Evolutionary conservation across 2,113 vertebrate species (phyloP).

Genomic region (Ellobius talpinus): DNA sequence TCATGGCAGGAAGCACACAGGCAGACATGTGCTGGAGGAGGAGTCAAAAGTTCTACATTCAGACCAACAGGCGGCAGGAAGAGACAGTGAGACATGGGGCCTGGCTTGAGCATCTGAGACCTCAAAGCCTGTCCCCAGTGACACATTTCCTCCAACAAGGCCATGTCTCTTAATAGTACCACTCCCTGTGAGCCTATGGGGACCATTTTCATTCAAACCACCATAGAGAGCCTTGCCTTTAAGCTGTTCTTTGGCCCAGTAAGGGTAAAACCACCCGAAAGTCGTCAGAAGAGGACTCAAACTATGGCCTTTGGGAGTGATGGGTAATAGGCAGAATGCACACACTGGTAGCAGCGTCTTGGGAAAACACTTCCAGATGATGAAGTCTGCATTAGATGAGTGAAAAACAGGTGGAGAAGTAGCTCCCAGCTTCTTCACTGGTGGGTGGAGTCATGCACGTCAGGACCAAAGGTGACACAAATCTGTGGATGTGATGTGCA

Average conservation of each 20-base stretch:
- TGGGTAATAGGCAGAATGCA: not conserved
- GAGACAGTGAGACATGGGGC: not conserved
- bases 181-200: not conserved
- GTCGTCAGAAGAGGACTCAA: not conserved
- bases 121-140: not conserved
- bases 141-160: not conserved
- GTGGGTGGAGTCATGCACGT: rapidly evolving
- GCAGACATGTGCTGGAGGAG: not conserved
- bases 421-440: not conserved
- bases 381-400: not conserved
- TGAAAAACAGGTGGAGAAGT: too few relatives aligned
- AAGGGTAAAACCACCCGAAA: not conserved
- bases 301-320: not conserved
- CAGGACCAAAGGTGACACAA: slow-evolving; percentile 82
- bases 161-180: not conserved
- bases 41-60: not conserved
- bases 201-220: not conserved
- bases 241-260: not conserved
- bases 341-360: not conserved
- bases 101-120: not conserved
- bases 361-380: not conserved
- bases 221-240: not conserved
- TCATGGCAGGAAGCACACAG: not conserved
- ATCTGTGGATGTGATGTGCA: slow-evolving; percentile 55
- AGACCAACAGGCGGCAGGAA: not conserved